Evolutionary conservation across 2,113 vertebrate genomes (phyloP).

Genomic region (Lutjanus erythropterus): DNA sequence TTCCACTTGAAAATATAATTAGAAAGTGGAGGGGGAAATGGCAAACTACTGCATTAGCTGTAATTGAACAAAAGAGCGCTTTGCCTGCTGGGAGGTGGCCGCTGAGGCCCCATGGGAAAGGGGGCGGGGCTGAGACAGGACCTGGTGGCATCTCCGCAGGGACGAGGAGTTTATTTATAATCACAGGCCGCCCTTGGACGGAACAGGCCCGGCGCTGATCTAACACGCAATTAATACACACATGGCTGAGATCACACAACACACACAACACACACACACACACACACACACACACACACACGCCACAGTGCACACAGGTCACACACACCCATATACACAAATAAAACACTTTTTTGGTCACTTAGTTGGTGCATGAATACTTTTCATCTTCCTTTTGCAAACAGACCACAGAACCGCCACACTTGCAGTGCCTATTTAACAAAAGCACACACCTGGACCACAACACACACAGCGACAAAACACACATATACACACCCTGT

Average conservation of each 20-base stretch:
- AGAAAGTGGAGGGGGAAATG: constrained; percentile 89
- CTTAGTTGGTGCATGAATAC: constrained; percentile 81
- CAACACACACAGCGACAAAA: constrained; percentile 38
- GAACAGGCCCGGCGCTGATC: constrained; percentile 91
- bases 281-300: constrained; percentile 47
- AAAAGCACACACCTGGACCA: constrained; percentile 63
- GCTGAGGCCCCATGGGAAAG: constrained; percentile 92
- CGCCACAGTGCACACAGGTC: constrained; percentile 43
- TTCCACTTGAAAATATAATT: constrained; percentile 99
- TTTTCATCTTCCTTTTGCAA: constrained; percentile 76
- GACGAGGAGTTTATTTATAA: constrained; percentile 96
- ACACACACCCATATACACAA: constrained; percentile 42
- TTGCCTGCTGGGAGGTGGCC: constrained; percentile 95
- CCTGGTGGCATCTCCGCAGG: constrained; percentile 95
- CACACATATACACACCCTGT: constrained; percentile 55
- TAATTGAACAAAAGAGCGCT: constrained; percentile 99
- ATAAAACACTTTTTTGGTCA: constrained; percentile 81
- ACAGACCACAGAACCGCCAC: constrained; percentile 62
- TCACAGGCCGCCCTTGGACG: constrained; percentile 85
- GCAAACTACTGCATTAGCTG: constrained; percentile 99
- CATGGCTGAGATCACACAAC: constrained; percentile 90
- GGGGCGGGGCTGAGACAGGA: constrained; percentile 92
- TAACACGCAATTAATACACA: constrained; percentile 97
- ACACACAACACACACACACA: constrained; percentile 45
- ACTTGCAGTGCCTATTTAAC: constrained; percentile 27